Evolutionary conservation across 2,113 vertebrate species (phyloP).

Genomic region (Prolemur simus): DNA sequence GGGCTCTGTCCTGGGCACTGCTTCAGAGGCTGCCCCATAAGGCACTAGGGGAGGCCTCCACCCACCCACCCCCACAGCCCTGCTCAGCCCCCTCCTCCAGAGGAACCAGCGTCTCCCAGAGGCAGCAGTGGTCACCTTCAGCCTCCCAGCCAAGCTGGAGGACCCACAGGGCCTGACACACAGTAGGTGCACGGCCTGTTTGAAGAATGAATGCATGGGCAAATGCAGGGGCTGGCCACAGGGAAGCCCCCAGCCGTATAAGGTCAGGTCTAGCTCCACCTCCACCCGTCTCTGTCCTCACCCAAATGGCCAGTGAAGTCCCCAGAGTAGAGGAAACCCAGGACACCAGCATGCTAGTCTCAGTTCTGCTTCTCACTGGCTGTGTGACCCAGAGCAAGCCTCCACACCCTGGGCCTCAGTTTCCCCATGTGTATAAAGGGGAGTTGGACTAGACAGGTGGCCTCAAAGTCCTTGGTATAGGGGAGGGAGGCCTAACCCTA

Average conservation of each 20-base stretch:
- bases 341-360: background rate
- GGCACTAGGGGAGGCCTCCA: background rate
- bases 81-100: background rate
- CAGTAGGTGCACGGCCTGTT: background rate
- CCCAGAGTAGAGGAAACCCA: background rate
- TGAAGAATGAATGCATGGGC: background rate
- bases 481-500: background rate
- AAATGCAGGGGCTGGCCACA: background rate
- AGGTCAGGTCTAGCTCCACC: background rate
- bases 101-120: background rate
- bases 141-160: background rate
- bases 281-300: background rate
- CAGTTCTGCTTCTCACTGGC: background rate
- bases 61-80: background rate
- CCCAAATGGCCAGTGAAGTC: background rate
- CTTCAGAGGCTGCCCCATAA: background rate
- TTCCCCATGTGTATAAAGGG: background rate
- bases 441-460: background rate
- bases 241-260: rapidly evolving
- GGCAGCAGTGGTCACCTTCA: no score
- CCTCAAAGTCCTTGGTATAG: background rate
- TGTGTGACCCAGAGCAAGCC: background rate
- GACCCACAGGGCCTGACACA: background rate
- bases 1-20: background rate
- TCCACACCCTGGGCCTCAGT: background rate